Percentiles rank a stretch among this genome's conserved stretches.
phyloP scores from a whole-genome alignment of 2,797 vertebrate genomes.

The Pseudochirops corinnae region DNA sequence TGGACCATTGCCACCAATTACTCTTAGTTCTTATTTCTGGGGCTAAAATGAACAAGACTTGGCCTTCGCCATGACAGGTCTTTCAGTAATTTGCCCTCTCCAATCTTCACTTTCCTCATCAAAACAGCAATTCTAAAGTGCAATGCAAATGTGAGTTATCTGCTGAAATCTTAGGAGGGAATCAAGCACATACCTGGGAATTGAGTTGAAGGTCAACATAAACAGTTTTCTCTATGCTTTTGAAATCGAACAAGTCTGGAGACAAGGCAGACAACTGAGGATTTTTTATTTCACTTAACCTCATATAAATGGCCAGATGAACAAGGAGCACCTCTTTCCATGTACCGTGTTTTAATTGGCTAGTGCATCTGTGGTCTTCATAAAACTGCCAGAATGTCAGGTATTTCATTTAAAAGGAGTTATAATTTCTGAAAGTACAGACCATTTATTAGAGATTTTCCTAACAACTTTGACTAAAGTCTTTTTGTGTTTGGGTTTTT shows the following conservation, averaged over 20 bases:
- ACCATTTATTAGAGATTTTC: neutral
- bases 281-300: neutral
- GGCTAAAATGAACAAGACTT: neutral
- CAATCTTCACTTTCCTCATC: neutral
- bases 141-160: neutral
- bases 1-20: neutral
- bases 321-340: neutral
- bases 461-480: neutral
- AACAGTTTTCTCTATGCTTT: neutral
- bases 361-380: rapidly evolving
- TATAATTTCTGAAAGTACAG: neutral
- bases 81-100: neutral
- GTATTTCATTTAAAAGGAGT: rapidly evolving
- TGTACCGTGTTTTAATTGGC: neutral
- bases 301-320: neutral
- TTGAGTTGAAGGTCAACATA: neutral
- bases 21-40: neutral
- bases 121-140: neutral
- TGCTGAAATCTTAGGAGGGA: neutral
- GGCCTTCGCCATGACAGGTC: too few species aligned
- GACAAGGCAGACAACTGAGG: neutral
- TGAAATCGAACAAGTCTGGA: neutral
- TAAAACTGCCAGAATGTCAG: too few species aligned
- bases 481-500: constrained; percentile 25
- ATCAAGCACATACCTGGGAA: neutral